A percentile compares a stretch with the other conserved stretches of the same genome.
phyloP scores from a whole-genome alignment of 2,113 vertebrate species.

The Microcebus lehilahytsara region DNA sequence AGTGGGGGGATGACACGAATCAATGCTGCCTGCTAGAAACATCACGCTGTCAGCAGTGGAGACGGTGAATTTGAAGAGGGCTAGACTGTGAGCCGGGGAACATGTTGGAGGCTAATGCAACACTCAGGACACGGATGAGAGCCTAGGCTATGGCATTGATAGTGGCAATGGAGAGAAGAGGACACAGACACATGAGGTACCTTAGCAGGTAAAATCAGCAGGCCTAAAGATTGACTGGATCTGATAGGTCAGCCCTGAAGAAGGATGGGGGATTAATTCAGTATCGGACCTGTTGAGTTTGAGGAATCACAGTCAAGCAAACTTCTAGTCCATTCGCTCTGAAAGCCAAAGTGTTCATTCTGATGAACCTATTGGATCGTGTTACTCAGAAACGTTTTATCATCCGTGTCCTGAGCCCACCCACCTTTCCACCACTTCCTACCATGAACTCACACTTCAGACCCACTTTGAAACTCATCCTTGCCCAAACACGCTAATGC shows the following conservation, averaged over 20 bases:
- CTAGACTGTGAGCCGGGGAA: neutral
- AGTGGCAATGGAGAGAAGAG: neutral
- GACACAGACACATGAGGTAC: too few species aligned
- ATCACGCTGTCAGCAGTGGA: neutral
- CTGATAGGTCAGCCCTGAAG: neutral
- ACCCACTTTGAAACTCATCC: neutral
- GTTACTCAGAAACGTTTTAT: neutral
- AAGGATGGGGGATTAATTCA: neutral
- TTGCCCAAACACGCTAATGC: neutral
- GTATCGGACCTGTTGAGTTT: neutral
- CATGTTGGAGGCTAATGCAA: neutral
- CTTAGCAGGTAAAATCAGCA: neutral
- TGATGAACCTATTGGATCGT: neutral
- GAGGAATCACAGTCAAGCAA: neutral
- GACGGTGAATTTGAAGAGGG: neutral
- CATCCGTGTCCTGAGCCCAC: neutral
- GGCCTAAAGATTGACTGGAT: neutral
- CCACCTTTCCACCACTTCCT: neutral
- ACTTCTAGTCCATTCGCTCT: neutral
- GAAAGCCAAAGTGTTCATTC: neutral
- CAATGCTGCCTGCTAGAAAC: neutral
- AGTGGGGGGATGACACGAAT: neutral
- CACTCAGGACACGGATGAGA: neutral
- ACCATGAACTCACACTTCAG: neutral
- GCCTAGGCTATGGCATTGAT: neutral